Evolutionary conservation across 2,797 vertebrate genomes (phyloP).

Genomic region (Chaetophractus vellerosus): DNA sequence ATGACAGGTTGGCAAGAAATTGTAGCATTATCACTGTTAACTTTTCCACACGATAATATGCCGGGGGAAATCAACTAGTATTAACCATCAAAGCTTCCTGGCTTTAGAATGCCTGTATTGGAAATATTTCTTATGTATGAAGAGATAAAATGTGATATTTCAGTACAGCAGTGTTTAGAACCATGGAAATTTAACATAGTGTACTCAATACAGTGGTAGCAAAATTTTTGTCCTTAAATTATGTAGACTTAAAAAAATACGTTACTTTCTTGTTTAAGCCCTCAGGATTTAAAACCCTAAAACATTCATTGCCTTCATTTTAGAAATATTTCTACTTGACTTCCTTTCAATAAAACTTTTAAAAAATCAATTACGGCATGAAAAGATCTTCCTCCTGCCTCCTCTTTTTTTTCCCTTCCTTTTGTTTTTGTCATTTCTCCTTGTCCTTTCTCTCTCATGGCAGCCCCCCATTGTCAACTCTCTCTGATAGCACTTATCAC

Average conservation of each 20-base stretch:
- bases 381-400: neutral
- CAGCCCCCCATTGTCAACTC: no score
- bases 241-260: neutral
- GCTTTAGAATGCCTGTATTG: slow-evolving; percentile 33
- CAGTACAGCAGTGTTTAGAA: neutral
- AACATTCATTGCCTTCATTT: neutral
- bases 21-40: neutral
- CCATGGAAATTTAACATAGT: neutral
- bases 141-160: neutral
- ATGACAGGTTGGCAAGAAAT: slow-evolving; percentile 58
- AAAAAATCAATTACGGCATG: neutral
- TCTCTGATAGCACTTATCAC: neutral
- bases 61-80: neutral
- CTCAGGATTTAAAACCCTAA: neutral
- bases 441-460: no score
- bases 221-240: neutral
- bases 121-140: slow-evolving; percentile 54
- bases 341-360: neutral
- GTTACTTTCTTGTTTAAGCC: neutral
- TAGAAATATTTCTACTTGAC: neutral
- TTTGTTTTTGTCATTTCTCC: neutral
- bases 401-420: neutral
- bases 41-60: slow-evolving; percentile 40
- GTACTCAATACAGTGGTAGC: neutral
- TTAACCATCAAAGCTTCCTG: slow-evolving; percentile 44